Base-by-base conservation (phyloP, 2,888 invertebrate species). In the Galerucella nymphaeae region DNA sequence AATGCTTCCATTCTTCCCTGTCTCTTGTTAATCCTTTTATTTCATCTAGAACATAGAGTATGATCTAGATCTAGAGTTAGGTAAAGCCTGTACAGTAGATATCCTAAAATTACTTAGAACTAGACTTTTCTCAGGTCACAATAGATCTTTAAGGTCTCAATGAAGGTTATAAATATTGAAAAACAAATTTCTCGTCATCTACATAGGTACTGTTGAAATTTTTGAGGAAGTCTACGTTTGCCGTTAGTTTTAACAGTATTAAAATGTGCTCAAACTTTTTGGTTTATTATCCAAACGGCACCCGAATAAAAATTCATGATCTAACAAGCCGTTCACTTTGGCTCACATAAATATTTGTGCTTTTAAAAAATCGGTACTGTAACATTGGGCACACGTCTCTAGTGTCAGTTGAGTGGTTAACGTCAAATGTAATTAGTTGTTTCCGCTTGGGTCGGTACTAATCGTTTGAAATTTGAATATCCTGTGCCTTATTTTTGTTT, bases 401-500 rank as follows among this genome's bases (percentile, higher is more conserved):
- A 80, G 81, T 81, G 83, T 82, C 82, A 84, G 83, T 83, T 84
- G 85, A 85, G 84, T 85, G 84, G 83, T 82, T 84, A 83, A 82
- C 84, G 85, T 85, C 85, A 85, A 84, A 84, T 82, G 83, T 85
- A 85, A 85, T 85, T 85, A 85, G 84, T 82, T 80, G 82, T 85
- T 85, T 85, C 85, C 85, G 85, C 84, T 83, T 80, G 83, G 82
- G 81, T 82, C 82, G 83, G 81, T 83, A 82, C 82, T 85, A 84
- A 85, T 83, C 85, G 84, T 85, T 85, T 85, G 85, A 85, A 85
- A 85, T 85, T 84, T 82, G 84, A 85, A 85, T 84, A 85, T 84
- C 83, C 84, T 82, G 30, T 38, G 85, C 83, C 82, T 82, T 85
- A 83, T 85, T 85, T 85, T 84, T 80, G 84, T 84, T 83, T 82